phyloP scores from a whole-genome alignment of 2,113 vertebrate species.

The Ceuthmochares aereus region DNA sequence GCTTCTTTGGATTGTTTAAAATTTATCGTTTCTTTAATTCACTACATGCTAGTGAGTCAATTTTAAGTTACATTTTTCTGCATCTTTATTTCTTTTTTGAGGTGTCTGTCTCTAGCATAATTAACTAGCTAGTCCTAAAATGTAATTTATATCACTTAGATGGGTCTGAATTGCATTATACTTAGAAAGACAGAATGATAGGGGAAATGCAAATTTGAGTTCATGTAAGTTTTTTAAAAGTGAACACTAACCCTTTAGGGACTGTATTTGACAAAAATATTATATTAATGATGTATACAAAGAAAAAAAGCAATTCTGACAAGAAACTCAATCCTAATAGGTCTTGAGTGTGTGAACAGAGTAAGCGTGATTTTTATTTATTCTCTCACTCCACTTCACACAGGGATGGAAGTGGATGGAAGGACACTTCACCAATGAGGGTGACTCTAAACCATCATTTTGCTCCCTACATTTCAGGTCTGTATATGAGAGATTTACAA shows the following conservation, averaged over 20 bases:
- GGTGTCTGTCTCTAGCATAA: conserved; percentile 8
- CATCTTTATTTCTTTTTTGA: not conserved
- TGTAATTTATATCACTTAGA: conserved; percentile 54
- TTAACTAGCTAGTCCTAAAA: conserved; percentile 45
- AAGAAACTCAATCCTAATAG: not conserved
- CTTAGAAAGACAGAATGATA: conserved; percentile 12
- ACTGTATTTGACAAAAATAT: conserved; percentile 24
- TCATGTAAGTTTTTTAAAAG: conserved; percentile 37
- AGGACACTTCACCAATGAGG: not conserved
- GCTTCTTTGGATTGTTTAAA: not conserved
- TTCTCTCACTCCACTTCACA: not conserved
- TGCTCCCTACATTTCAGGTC: not conserved
- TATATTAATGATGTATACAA: not conserved
- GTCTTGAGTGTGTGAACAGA: not conserved
- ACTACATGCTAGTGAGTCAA: not conserved
- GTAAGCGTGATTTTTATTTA: not conserved
- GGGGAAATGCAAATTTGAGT: conserved; percentile 41
- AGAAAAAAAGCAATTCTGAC: not conserved
- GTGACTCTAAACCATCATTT: not conserved
- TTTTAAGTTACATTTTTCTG: not conserved
- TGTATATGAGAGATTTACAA: not conserved
- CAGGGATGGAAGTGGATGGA: not conserved
- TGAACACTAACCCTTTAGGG: conserved; percentile 23
- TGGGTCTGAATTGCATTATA: conserved; percentile 12
- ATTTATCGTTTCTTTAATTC: not conserved